Base-by-base conservation (phyloP, 2,113 vertebrate genomes). In the Heterotis niloticus region DNA sequence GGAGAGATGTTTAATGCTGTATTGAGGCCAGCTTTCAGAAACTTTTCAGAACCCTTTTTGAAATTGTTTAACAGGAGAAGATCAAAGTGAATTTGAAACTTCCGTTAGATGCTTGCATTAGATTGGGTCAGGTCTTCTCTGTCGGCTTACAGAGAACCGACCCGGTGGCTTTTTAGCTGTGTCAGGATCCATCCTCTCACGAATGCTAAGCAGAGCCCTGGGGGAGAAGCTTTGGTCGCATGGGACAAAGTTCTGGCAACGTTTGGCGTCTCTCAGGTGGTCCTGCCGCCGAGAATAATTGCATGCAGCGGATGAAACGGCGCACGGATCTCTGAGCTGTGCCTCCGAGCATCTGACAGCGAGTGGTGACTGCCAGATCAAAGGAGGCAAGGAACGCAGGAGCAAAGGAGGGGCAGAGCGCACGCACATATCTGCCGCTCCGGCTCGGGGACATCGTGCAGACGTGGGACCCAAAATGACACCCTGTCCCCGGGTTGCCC, bases 281-380 rank as follows among this genome's bases (percentile, higher is more conserved):
- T 28, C 20, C 20, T 60, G 54, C 54, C 5, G 56, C 13, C 14
- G 4, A 28, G 56, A 60, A 9, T 60, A 7, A 60, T 11, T 60
- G 72, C n/a, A 10, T n/a, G 17, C 1, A 54, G 29, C 34, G 66
- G 51, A 79, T 79, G 17, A 75, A 79, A 79, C 14, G n/a, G 71
- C 71, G 54, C 16, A 56, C 24, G 29, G 51, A 56, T 24, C 66
- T 56, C 62, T 60, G 44, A 59, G 54, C 14, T n/a, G 29, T 18
- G 73, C 73, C 29, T 69, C 29, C 10, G 13, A 62, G 54, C 66
- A n/a, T 16, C 23, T 51, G 73, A 76, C 54, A 67, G 26, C 3
- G 0, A 0, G 29, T 60, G 26, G 56, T 23, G 28, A 10, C 67
- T 16, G 20, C 7, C 51, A 66, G 54, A 68, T 17, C 13, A 51